Base-by-base conservation (phyloP, 2,797 vertebrate genomes). In the Anas flavirostris region DNA sequence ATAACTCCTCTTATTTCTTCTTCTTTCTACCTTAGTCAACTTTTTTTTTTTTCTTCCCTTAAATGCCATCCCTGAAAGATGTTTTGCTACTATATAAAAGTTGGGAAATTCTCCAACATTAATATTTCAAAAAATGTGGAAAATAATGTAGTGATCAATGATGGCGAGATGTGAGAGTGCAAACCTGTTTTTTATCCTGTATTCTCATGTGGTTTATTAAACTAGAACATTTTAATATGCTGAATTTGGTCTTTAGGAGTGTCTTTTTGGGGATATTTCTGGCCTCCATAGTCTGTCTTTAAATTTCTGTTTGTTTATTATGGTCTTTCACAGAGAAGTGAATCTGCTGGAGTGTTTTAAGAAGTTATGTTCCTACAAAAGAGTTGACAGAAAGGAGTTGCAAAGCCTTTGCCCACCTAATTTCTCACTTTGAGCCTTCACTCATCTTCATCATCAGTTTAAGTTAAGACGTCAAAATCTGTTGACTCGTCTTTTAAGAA, bases 401-500 rank as follows among this genome's bases (percentile, higher is more conserved):
- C 44, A 95, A 87, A 88, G 19, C 39, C 21, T 28, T 94, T 82
- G 77, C 14, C 25, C 28, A 11, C n/a, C 79, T 81, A 25, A 81
- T 88, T 90, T 93, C 79, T 88, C 56, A 55, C 66, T 83, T 91
- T 50, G 50, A 91, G 19, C 17, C 17, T 55, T 93, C 53, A 19
- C 53, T 81, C 73, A 56, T 43, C 66, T 81, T 85, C 80, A 83
- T 88, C 53, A 90, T 62, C 48, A 73, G 31, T 88, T 90, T 69
- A 69, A 68, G n/a, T 76, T 90, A 86, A 86, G 58, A 72, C 37
- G 62, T 72, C 50, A 68, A 29, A 83, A 86, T 86, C 83, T 83
- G 44, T 91, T 83, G 76, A 62, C 14, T 16, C 29, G 50, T 44
- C 53, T 87, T 83, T 96, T 92, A 83, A 81, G 68, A 91, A 78